Evolutionary conservation across 2,888 invertebrate genomes (phyloP), one percentile per base, ranked within the genome.

Genomic region (Diploptera punctata): DNA sequence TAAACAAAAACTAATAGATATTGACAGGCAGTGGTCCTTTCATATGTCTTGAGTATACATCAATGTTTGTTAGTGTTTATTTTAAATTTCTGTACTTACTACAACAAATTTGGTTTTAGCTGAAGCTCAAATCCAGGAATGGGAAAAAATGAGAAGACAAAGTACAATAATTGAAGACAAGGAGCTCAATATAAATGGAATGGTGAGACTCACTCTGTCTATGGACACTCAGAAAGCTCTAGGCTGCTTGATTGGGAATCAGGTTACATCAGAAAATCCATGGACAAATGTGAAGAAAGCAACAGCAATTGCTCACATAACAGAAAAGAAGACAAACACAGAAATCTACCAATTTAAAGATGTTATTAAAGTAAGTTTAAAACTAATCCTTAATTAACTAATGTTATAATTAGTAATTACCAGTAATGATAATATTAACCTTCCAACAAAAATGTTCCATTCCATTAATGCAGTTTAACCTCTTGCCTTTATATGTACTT

Each of bases 231-330:
- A 91, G 79, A 83, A 86, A 75, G 85, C 86, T 68, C 81, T 92
- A 52, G 93, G 92, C 16, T 65, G 90, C 76, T 85, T 88, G 1
- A 87, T 92, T 57, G 93, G 92, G 0, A 83, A 86, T 44, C 86
- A 92, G 79, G 87, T 93, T 0, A 91, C 89, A 0, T 87, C 89
- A 19, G 92, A 93, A 80, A 89, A 87, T 78, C 44, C 93, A 93
- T 93, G 93, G 93, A 89, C 89, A 74, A 84, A 84, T 73, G 83
- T 93, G 0, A 83, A 83, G 38, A 69, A 60, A 33, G 13, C 33
- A 13, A 5, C 13, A 26, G n/a, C 57, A 3, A 16, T 38, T 10
- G 57, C 18, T 7, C n/a, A 33, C 16, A 16, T 69, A n/a, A 44
- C 18, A 16, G 13, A 9, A 44, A 10, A 69, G 26, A 26, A 24